Conservation (phyloP, 2,797 vertebrate species). For the Scyliorhinus canicula region DNA sequence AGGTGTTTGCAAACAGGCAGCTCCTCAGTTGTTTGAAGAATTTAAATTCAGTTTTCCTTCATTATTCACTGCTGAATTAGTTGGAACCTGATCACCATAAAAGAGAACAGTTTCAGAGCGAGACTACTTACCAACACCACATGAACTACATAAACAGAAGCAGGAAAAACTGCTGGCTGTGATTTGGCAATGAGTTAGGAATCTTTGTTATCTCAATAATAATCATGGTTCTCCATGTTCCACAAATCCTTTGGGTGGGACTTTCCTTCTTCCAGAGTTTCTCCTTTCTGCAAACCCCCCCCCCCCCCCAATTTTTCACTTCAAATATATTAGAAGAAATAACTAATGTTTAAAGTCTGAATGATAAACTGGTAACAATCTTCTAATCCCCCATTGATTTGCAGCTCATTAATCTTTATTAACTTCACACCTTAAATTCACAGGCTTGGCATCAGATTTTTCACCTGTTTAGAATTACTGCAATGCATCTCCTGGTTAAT, state of each 20-base stretch:
- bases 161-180: not conserved
- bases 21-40: not conserved
- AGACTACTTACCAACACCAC: not conserved
- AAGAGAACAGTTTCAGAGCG: not conserved
- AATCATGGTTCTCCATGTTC: not conserved
- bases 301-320: not conserved
- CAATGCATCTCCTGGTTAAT: not conserved
- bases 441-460: not conserved
- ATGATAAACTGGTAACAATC: not conserved
- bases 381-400: constrained; percentile 8
- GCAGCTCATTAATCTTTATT: constrained; percentile 26
- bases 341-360: not conserved
- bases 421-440: constrained; percentile 4
- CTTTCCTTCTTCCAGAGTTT: not conserved
- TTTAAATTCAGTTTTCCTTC: not conserved
- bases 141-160: not conserved
- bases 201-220: not conserved
- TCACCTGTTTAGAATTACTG: constrained; percentile 27
- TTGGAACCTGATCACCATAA: not conserved
- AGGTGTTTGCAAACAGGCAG: not conserved
- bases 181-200: not conserved
- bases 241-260: not conserved
- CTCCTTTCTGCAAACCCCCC: not conserved
- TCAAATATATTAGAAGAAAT: not conserved
- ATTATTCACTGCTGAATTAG: not conserved